Conservation (phyloP, 2,113 vertebrate species). For the Leptocoma aspasia region DNA sequence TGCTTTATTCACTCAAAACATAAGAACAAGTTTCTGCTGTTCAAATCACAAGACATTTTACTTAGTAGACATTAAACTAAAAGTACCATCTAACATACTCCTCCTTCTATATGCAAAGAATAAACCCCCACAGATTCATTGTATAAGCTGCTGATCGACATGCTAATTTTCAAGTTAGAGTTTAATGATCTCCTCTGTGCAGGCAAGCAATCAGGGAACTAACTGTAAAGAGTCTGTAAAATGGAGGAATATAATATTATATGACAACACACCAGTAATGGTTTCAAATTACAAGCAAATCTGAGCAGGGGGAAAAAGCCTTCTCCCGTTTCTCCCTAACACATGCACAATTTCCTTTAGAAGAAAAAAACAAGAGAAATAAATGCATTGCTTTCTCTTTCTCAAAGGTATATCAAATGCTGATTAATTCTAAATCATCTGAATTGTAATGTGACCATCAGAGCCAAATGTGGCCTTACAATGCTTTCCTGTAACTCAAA, state of each 20-base stretch:
- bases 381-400: neutral
- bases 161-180: neutral
- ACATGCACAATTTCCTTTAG: neutral
- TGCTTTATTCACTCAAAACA: neutral
- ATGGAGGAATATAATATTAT: neutral
- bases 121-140: neutral
- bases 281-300: constrained; percentile 14
- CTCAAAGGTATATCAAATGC: neutral
- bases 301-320: neutral
- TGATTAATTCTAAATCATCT: constrained; percentile 1
- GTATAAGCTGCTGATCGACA: neutral
- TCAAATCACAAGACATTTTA: neutral
- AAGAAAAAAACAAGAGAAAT: neutral
- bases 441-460: neutral
- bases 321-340: neutral
- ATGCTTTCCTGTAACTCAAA: neutral
- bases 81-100: neutral
- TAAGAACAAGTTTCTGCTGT: neutral
- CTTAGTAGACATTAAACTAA: neutral
- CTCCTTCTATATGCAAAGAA: neutral
- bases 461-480: neutral
- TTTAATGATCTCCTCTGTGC: neutral
- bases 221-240: neutral
- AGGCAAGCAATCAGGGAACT: neutral
- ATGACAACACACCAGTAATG: neutral